phyloP scores from a whole-genome alignment of 2,888 invertebrate species.

The Lycia hirtaria region DNA sequence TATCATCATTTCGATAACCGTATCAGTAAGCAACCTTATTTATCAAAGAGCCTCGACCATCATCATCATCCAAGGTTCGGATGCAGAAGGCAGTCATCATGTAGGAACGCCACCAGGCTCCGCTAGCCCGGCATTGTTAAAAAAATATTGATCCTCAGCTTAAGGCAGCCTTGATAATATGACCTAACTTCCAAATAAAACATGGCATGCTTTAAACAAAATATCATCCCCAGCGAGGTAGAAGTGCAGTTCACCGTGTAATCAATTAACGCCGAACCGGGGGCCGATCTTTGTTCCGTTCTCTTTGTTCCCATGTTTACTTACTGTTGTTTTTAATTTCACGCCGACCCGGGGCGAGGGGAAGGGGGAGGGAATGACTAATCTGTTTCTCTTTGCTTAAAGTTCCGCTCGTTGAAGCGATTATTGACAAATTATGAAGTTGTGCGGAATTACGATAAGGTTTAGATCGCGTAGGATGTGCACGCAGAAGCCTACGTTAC shows the following conservation, averaged over 20 bases:
- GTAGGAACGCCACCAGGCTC: too few relatives aligned
- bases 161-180: too few relatives aligned
- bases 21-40: too few relatives aligned
- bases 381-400: conserved; percentile 24
- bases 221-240: conserved; percentile 22
- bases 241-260: conserved; percentile 39
- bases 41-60: too few relatives aligned
- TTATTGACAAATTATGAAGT: not conserved
- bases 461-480: too few relatives aligned
- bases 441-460: not conserved
- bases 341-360: too few relatives aligned
- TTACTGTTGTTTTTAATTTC: conserved; percentile 46
- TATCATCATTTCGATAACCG: too few relatives aligned
- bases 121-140: too few relatives aligned
- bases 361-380: conserved; percentile 21
- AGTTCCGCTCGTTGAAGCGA: conserved; percentile 7
- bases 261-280: conserved; percentile 39
- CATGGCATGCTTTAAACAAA: not conserved
- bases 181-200: not conserved
- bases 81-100: too few relatives aligned
- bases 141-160: too few relatives aligned
- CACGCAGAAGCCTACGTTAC: too few relatives aligned
- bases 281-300: conserved; percentile 38
- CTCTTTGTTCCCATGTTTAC: conserved; percentile 39
- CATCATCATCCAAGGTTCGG: too few relatives aligned